phyloP scores from a whole-genome alignment of 35 echinoderm and acorn worm species.

The Holothuria glaberrima region DNA sequence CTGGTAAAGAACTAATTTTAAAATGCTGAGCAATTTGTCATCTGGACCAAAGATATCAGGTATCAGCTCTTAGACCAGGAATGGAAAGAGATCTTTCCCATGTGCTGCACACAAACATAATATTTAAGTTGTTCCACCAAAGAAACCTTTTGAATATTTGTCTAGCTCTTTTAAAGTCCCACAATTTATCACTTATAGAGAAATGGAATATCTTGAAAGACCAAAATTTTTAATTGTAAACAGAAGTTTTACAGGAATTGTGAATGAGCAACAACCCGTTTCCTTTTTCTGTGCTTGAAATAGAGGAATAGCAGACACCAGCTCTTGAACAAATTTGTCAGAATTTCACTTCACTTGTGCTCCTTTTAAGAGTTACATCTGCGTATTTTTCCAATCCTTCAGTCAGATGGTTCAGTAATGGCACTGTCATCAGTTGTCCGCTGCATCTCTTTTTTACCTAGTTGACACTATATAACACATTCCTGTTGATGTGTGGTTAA shows the following conservation, averaged over 20 bases:
- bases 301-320: constrained; percentile 4
- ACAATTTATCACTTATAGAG: too few species aligned
- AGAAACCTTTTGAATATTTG: too few species aligned
- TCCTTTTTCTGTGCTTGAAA: background rate
- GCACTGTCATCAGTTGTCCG: background rate
- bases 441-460: too few species aligned
- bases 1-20: background rate
- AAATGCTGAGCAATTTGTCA: background rate
- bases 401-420: background rate
- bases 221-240: too few species aligned
- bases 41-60: constrained; percentile 10
- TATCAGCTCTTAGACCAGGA: constrained; percentile 16
- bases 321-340: constrained; percentile 4
- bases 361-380: background rate
- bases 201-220: too few species aligned
- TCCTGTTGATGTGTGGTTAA: too few species aligned
- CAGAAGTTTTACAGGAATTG: too few species aligned
- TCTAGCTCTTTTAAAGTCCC: too few species aligned
- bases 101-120: too few species aligned
- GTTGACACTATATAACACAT: too few species aligned
- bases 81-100: background rate
- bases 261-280: background rate
- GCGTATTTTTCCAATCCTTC: constrained; percentile 17
- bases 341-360: constrained; percentile 2
- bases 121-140: too few species aligned